Conservation (phyloP, 1,140 invertebrate genomes). For the Ruditapes philippinarum region DNA sequence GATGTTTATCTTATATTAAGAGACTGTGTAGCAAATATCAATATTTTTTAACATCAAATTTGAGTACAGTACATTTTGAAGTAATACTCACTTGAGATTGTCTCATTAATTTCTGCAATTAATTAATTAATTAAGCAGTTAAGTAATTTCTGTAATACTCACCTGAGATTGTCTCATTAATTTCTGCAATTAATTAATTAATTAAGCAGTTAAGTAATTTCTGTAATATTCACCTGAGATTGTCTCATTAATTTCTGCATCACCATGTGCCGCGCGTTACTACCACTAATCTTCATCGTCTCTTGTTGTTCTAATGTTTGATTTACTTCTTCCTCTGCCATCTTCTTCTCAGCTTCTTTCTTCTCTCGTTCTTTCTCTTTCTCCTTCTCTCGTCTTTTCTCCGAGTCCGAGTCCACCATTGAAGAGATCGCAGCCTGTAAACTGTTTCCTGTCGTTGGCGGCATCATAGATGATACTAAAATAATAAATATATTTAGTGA, state of each 20-base stretch:
- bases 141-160: no score
- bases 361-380: slow-evolving; percentile 52
- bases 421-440: slow-evolving; percentile 60
- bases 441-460: slow-evolving; percentile 58
- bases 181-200: no score
- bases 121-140: no score
- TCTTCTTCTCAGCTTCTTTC: slow-evolving; percentile 74
- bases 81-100: no score
- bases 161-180: no score
- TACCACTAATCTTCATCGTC: slow-evolving; percentile 98
- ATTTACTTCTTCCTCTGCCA: slow-evolving; percentile 80
- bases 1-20: no score
- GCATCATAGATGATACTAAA: slow-evolving; percentile 78
- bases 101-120: no score
- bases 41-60: no score
- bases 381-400: slow-evolving; percentile 52
- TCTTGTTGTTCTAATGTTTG: slow-evolving; percentile 95
- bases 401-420: not conserved
- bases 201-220: no score
- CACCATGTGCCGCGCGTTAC: slow-evolving; percentile 98
- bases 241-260: slow-evolving; percentile 99
- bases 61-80: no score
- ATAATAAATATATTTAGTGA: no score
- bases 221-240: slow-evolving; percentile 87
- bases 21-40: no score